Conservation (phyloP, 2,888 invertebrate genomes). For the Alsophila aescularia region DNA sequence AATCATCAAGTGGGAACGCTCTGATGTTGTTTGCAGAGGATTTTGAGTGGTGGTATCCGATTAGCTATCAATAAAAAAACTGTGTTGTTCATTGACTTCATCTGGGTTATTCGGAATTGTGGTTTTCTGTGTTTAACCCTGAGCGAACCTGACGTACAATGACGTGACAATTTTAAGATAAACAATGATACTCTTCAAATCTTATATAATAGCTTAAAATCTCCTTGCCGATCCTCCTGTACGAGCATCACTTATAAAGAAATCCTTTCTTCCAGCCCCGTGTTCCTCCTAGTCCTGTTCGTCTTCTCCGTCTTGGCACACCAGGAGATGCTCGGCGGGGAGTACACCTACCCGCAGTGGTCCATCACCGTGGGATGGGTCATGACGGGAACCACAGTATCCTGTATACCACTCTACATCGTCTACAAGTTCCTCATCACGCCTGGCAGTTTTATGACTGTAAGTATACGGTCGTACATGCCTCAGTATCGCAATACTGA, state of each 20-base stretch:
- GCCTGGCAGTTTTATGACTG: conserved; percentile 81
- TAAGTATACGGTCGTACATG: conserved; percentile 41
- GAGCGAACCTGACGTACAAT: no score
- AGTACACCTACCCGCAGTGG: conserved; percentile 92
- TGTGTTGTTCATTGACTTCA: no score
- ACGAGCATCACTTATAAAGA: background rate
- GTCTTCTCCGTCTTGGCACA: conserved; percentile 92
- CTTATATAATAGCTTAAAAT: no score
- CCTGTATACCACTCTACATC: conserved; percentile 94
- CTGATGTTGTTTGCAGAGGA: no score
- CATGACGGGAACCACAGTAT: conserved; percentile 92
- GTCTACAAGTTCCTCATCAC: conserved; percentile 90
- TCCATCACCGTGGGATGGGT: conserved; percentile 92
- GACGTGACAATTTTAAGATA: no score
- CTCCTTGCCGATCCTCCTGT: no score
- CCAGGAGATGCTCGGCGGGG: conserved; percentile 90
- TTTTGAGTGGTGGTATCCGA: no score
- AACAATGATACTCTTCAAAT: no score
- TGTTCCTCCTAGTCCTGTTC: conserved; percentile 93
- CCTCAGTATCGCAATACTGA: background rate
- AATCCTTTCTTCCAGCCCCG: conserved; percentile 83
- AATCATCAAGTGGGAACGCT: no score
- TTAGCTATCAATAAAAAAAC: no score
- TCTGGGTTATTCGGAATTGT: no score
- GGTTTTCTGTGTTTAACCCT: no score